These are phyloP conservation scores for Rhagium mordax DNA, from an alignment of 2,888 invertebrate genomes.

Conservation along the genomic window DNA sequence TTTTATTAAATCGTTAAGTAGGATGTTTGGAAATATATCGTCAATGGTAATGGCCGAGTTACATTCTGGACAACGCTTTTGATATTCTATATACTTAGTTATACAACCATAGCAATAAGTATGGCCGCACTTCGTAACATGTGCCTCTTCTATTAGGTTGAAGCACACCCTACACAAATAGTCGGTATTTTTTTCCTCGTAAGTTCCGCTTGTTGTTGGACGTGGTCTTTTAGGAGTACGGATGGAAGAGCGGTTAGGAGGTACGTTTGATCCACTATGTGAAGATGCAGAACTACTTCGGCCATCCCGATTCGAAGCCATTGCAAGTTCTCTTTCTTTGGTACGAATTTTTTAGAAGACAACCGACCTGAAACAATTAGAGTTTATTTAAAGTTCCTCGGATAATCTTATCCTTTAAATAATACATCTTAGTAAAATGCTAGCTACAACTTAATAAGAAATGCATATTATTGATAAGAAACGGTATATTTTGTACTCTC, in stretches of 20 bases:
- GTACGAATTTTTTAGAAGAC: slow-evolving; percentile 41
- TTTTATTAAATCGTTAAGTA: slow-evolving; percentile 85
- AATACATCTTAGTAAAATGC: too few species aligned
- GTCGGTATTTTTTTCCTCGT: slow-evolving; percentile 80
- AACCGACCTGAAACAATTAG: slow-evolving; percentile 74
- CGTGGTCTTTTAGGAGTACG: slow-evolving; percentile 72
- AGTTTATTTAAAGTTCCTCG: background rate
- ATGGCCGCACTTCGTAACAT: slow-evolving; percentile 93
- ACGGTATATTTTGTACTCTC: background rate
- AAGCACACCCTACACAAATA: slow-evolving; percentile 89
- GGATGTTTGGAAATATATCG: slow-evolving; percentile 89
- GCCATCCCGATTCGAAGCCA: slow-evolving; percentile 69
- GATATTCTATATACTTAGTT: slow-evolving; percentile 76
- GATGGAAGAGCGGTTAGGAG: slow-evolving; percentile 67
- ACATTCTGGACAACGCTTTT: slow-evolving; percentile 88
- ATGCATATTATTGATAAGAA: background rate
- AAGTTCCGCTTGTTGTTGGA: slow-evolving; percentile 72
- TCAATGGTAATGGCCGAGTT: slow-evolving; percentile 79
- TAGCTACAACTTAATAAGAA: background rate
- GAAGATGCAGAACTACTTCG: slow-evolving; percentile 70
- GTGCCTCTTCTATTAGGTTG: slow-evolving; percentile 90
- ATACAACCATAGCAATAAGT: slow-evolving; percentile 93
- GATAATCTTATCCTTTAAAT: background rate
- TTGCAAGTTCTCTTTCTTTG: slow-evolving; percentile 41
- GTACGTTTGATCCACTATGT: slow-evolving; percentile 66